Evolutionary conservation across 2,113 vertebrate species (phyloP).

Genomic region (Etheostoma cragini): DNA sequence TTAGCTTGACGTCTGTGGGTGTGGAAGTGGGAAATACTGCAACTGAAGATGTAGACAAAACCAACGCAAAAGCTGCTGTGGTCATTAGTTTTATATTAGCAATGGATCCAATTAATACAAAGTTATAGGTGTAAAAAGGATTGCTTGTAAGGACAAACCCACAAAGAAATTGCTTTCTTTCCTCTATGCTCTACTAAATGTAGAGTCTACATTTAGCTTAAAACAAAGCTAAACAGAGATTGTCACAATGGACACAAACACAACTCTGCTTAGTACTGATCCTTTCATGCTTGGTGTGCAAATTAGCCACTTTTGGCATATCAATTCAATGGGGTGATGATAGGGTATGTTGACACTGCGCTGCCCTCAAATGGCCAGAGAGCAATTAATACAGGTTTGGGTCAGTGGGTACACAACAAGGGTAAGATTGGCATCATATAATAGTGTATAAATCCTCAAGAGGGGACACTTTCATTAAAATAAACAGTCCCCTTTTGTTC

Average conservation of each 20-base stretch:
- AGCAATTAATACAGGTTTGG: neutral
- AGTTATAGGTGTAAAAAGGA: neutral
- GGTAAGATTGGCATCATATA: neutral
- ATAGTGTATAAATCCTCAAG: neutral
- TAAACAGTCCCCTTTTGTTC: neutral
- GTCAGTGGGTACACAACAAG: neutral
- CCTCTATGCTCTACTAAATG: too few relatives aligned
- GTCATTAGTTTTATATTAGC: neutral
- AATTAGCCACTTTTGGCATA: neutral
- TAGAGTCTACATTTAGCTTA: too few relatives aligned
- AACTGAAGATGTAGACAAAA: neutral
- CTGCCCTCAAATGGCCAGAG: neutral
- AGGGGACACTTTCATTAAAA: neutral
- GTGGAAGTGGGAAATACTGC: neutral
- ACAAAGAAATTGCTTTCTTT: too few relatives aligned
- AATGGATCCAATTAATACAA: neutral
- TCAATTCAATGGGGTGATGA: neutral
- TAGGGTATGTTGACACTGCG: neutral
- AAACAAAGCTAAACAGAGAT: neutral
- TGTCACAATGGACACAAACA: neutral
- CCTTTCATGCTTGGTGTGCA: neutral
- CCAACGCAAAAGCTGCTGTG: neutral
- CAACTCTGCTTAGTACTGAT: neutral
- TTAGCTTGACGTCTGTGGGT: neutral
- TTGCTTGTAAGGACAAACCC: neutral